Conservation (phyloP, 2,797 vertebrate species). For the Ispidina picta region DNA sequence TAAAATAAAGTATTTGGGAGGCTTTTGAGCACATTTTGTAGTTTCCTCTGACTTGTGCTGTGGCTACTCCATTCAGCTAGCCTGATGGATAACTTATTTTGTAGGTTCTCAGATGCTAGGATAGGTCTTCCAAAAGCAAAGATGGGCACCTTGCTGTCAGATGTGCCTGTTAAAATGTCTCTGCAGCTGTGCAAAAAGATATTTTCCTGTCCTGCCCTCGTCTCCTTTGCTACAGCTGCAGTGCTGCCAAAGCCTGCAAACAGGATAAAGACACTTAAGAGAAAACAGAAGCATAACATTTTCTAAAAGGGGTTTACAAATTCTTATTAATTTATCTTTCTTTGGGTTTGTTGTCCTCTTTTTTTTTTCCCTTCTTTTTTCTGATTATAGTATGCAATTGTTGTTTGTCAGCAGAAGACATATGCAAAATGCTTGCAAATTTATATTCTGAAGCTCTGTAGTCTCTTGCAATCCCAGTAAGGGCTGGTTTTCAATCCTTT, state of each 20-base stretch:
- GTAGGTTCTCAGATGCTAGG: background rate
- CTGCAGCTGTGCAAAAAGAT: background rate
- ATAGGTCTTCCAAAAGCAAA: background rate
- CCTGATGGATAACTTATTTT: background rate
- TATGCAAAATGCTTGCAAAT: background rate
- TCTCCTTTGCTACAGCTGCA: background rate
- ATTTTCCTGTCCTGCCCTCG: background rate
- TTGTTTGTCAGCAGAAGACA: constrained; percentile 1
- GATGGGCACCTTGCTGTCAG: background rate
- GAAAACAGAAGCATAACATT: background rate
- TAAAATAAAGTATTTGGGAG: background rate
- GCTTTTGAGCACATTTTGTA: background rate
- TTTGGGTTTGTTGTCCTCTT: background rate
- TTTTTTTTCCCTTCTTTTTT: background rate
- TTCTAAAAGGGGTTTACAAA: background rate
- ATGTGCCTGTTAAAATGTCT: background rate
- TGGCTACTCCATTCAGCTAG: background rate
- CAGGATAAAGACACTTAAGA: background rate
- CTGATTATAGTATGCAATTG: background rate
- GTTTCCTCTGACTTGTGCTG: background rate
- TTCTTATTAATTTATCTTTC: background rate
- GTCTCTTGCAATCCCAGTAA: background rate
- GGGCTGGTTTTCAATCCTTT: constrained; percentile 10
- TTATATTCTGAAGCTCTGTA: background rate
- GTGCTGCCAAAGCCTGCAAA: background rate